Conservation (phyloP, 2,888 invertebrate species). For the Drosophila cognata region DNA sequence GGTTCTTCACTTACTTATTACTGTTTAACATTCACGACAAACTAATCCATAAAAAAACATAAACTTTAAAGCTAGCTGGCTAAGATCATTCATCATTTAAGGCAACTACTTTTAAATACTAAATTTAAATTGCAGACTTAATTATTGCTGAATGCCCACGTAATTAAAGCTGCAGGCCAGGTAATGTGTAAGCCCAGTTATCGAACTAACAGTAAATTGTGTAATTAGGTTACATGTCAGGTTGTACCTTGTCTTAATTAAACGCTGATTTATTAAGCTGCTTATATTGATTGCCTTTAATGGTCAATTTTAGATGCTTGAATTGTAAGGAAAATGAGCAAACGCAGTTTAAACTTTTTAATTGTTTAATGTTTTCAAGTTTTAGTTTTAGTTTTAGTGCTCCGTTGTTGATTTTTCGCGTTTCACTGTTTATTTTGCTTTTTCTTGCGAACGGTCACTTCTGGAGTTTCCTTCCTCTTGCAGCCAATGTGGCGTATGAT, state of each 20-base stretch:
- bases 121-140: background rate
- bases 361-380: slow-evolving; percentile 72
- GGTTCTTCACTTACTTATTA: background rate
- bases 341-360: slow-evolving; percentile 65
- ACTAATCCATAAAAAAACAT: background rate
- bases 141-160: background rate
- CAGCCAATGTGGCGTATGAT: slow-evolving; percentile 9
- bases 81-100: background rate
- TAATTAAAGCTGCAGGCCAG: background rate
- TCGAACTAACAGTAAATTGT: background rate
- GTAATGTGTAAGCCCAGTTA: background rate
- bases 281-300: slow-evolving; percentile 30
- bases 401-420: slow-evolving; percentile 23
- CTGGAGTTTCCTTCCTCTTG: slow-evolving; percentile 4
- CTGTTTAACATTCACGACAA: background rate
- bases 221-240: background rate
- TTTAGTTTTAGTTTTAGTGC: slow-evolving; percentile 46
- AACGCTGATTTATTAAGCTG: slow-evolving; percentile 24
- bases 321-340: slow-evolving; percentile 33
- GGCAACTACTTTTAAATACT: background rate
- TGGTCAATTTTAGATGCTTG: slow-evolving; percentile 5
- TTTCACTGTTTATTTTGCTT: slow-evolving; percentile 25
- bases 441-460: slow-evolving; percentile 10
- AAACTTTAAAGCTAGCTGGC: background rate
- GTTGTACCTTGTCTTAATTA: slow-evolving; percentile 23